A percentile compares a stretch with the other conserved stretches of the same genome.
Evolutionary conservation across 2,888 invertebrate genomes (phyloP).

Genomic region (Spilarctia lutea): DNA sequence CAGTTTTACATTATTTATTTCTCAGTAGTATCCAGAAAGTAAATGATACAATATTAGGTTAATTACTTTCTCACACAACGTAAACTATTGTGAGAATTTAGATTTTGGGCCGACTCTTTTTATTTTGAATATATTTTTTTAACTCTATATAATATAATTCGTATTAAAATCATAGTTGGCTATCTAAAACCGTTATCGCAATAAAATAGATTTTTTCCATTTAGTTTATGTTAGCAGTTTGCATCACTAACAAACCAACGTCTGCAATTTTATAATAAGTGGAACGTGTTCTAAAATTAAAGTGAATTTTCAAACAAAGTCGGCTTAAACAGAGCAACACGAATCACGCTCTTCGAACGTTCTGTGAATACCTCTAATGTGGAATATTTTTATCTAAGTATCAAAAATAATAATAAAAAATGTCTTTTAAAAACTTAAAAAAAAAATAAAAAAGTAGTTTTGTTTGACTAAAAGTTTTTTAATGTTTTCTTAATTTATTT

Average conservation of each 20-base stretch:
- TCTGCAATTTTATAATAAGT: constrained; percentile 37
- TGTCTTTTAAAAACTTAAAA: too few species aligned
- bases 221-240: constrained; percentile 26
- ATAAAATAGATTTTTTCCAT: constrained; percentile 5
- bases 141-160: neutral
- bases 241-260: constrained; percentile 34
- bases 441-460: too few species aligned
- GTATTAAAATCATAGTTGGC: neutral
- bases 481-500: too few species aligned
- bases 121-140: neutral
- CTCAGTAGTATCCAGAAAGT: too few species aligned
- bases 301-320: constrained; percentile 3
- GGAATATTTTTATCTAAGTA: too few species aligned
- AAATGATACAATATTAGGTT: too few species aligned
- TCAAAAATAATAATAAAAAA: too few species aligned
- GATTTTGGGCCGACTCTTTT: neutral
- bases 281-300: constrained; percentile 26
- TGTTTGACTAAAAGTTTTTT: too few species aligned
- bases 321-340: constrained; percentile 6
- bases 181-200: neutral
- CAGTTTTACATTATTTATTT: too few species aligned
- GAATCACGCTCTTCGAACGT: neutral
- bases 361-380: neutral
- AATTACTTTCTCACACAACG: too few species aligned
- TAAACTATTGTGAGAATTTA: neutral